Evolutionary conservation across 2,113 vertebrate genomes (phyloP), one percentile per base, ranked within the genome.

Genomic region (Anas platyrhynchos): DNA sequence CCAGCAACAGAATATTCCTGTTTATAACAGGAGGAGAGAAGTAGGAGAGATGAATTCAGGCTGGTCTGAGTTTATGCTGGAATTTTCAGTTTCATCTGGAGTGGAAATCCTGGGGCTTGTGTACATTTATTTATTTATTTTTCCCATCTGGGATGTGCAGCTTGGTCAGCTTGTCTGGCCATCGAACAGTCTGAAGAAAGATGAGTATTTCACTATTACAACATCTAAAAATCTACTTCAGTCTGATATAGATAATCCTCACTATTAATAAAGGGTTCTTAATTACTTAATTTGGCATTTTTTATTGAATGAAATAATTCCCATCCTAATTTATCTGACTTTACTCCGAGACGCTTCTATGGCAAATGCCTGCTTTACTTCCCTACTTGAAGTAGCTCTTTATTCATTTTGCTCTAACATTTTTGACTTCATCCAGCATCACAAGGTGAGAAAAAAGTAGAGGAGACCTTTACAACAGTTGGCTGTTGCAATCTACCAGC

Each of bases 281-380:
- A 93, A 31, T 93, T 87, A 59, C 71, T 84, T 46, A 75, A 72
- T 82, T 94, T 90, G 91, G 79, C 83, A 43, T 91, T 88, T 59
- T 93, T 82, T 85, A 34, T 59, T 83, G 62, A 73, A 56, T 92
- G 58, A 94, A 92, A 82, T 91, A 84, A 95, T 91, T 85, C 54
- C 46, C 81, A 62, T 50, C 66, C 79, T 93, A 58, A 65, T 94
- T 88, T 85, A 18, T 85, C 67, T 68, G 67, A n/a, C 31, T 76
- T 90, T 89, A 83, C 62, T 54, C 41, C 29, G 55, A 72, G 36
- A 67, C 16, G 86, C 32, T 87, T 78, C 85, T 29, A 31, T 36
- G 55, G 58, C 16, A 68, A 81, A 90, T 76, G 78, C 13, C 31
- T 79, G 22, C 11, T 93, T 76, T 88, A 50, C 85, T 88, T 86